Percentiles rank a stretch among this genome's conserved stretches.
phyloP scores from a whole-genome alignment of 2,888 invertebrate genomes.

The Cheilosia variabilis region DNA sequence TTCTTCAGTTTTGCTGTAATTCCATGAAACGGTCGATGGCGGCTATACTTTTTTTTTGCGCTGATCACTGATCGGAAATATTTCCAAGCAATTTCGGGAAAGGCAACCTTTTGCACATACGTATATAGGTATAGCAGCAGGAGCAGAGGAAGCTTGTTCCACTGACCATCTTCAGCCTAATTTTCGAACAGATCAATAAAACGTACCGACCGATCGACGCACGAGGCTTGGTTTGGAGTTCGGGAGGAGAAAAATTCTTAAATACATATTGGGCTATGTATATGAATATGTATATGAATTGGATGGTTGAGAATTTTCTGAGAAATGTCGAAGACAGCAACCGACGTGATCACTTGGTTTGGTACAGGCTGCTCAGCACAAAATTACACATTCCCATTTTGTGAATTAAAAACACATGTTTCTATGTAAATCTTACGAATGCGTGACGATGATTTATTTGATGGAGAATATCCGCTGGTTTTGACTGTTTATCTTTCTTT shows the following conservation, averaged over 20 bases:
- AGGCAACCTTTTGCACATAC: conserved; percentile 54
- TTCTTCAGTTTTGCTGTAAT: conserved; percentile 37
- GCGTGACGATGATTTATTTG: conserved; percentile 54
- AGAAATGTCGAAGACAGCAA: conserved; percentile 32
- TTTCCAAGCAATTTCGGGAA: conserved; percentile 64
- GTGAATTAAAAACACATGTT: conserved; percentile 60
- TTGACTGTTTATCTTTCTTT: background rate
- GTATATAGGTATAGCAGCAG: conserved; percentile 37
- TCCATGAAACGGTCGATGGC: conserved; percentile 59
- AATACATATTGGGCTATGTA: background rate
- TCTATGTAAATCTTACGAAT: conserved; percentile 37
- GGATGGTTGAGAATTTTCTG: conserved; percentile 32
- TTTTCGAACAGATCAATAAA: conserved; percentile 68
- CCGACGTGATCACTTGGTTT: conserved; percentile 8
- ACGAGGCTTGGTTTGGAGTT: background rate
- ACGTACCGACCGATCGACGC: conserved; percentile 29
- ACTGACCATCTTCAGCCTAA: conserved; percentile 53
- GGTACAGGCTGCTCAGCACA: conserved; percentile 16
- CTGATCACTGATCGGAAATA: conserved; percentile 56
- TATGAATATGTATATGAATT: background rate
- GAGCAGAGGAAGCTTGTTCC: conserved; percentile 25
- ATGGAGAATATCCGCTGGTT: conserved; percentile 32
- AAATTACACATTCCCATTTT: conserved; percentile 27
- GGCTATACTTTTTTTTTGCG: conserved; percentile 10
- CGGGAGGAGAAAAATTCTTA: conserved; percentile 1